A percentile compares a stretch with the other conserved stretches of the same genome.
phyloP scores from a whole-genome alignment of 2,113 vertebrate species.

The Acanthisitta chloris region DNA sequence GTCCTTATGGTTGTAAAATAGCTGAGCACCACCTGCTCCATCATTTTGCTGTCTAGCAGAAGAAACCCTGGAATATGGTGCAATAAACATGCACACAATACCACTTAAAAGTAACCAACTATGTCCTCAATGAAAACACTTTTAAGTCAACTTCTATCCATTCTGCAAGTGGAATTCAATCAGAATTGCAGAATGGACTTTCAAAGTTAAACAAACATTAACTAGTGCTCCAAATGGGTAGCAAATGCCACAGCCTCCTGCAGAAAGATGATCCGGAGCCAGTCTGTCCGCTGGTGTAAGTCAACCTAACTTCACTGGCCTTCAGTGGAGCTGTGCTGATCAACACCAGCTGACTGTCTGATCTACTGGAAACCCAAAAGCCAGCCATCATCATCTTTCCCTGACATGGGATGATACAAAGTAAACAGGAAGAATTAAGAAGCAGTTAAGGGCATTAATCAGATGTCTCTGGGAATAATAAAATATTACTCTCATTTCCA shows the following conservation, averaged over 20 bases:
- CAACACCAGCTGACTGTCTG: slow-evolving; percentile 38
- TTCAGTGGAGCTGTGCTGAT: neutral
- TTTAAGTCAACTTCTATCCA: neutral
- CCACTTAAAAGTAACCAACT: neutral
- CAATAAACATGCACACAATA: neutral
- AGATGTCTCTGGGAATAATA: neutral
- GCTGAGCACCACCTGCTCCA: neutral
- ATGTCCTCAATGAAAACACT: neutral
- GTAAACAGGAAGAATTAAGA: neutral
- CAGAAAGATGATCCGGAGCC: neutral
- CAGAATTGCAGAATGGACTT: neutral
- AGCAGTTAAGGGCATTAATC: neutral
- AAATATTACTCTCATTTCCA: neutral
- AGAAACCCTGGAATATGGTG: neutral
- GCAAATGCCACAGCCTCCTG: neutral
- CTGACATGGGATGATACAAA: neutral
- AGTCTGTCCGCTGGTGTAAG: slow-evolving; percentile 2
- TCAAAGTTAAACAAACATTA: slow-evolving; percentile 32
- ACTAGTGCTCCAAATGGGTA: neutral
- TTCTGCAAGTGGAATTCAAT: neutral
- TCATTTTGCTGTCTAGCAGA: neutral
- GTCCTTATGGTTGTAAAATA: neutral
- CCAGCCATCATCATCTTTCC: neutral
- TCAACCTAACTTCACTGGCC: slow-evolving; percentile 28
- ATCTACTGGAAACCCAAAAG: neutral